Evolutionary conservation across 2,888 invertebrate species (phyloP).

Genomic region (Polydrusus tereticollis): DNA sequence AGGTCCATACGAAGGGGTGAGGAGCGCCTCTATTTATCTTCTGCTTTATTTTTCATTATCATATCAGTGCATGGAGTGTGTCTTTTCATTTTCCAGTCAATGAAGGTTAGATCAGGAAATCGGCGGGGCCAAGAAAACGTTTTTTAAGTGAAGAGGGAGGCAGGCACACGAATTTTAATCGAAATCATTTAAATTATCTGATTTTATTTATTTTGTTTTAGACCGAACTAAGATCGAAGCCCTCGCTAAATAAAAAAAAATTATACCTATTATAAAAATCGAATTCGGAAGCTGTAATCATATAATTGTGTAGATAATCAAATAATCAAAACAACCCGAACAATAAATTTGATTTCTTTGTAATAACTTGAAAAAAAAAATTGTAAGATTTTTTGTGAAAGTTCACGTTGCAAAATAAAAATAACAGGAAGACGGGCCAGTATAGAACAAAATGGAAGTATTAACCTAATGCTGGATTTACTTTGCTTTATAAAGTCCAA

Average conservation of each 20-base stretch:
- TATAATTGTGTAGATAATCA: slow-evolving; percentile 69
- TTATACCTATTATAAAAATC: slow-evolving; percentile 61
- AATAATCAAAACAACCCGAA: slow-evolving; percentile 66
- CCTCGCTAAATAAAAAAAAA: slow-evolving; percentile 61
- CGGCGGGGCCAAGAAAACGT: not conserved
- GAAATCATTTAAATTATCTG: not conserved
- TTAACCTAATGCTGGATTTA: not conserved
- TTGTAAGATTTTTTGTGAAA: slow-evolving; percentile 44
- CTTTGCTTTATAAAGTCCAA: too few species aligned
- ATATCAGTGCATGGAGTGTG: not conserved
- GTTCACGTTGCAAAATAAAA: slow-evolving; percentile 29
- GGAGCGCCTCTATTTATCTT: too few species aligned
- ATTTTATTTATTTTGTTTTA: not conserved
- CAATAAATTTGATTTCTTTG: slow-evolving; percentile 60
- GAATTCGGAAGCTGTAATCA: slow-evolving; percentile 67
- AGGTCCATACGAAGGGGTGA: too few species aligned
- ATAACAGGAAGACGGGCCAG: slow-evolving; percentile 7
- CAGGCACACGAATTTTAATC: not conserved
- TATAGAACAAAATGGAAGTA: not conserved
- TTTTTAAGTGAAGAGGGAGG: not conserved
- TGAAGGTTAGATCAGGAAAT: not conserved
- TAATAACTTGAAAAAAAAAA: slow-evolving; percentile 36
- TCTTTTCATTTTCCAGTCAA: not conserved
- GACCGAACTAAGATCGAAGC: slow-evolving; percentile 50
- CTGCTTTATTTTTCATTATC: too few species aligned